These are phyloP conservation scores for Tetrax tetrax DNA, from an alignment of 2,113 vertebrate species.

Conservation along the genomic window DNA sequence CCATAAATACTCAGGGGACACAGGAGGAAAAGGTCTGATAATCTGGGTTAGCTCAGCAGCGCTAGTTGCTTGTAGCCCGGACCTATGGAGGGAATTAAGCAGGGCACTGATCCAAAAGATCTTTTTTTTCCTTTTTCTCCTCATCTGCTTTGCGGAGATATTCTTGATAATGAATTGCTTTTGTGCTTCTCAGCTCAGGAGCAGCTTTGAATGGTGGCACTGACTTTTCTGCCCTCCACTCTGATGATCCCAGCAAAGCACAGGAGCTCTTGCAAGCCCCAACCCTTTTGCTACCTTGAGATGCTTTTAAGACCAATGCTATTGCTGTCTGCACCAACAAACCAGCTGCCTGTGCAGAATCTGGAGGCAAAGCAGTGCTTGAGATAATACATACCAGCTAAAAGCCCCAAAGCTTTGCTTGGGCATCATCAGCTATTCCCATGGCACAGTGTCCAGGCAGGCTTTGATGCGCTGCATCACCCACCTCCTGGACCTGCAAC, in stretches of 20 bases:
- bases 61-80: background rate
- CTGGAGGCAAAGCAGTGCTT: background rate
- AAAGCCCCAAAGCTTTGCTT: background rate
- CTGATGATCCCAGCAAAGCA: background rate
- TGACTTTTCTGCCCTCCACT: background rate
- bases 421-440: background rate
- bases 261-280: background rate
- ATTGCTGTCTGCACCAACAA: background rate
- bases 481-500: background rate
- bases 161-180: background rate
- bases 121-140: background rate
- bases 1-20: background rate
- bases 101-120: background rate
- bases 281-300: background rate
- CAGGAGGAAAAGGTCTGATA: background rate
- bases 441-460: accelerated
- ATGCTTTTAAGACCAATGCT: background rate
- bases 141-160: background rate
- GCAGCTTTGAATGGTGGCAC: background rate
- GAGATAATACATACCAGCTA: background rate
- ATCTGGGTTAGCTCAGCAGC: background rate
- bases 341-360: background rate
- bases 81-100: background rate
- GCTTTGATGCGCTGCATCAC: background rate
- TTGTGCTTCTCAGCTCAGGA: background rate